Base-by-base conservation (phyloP, 2,888 invertebrate genomes). In the Phasia obesa region DNA sequence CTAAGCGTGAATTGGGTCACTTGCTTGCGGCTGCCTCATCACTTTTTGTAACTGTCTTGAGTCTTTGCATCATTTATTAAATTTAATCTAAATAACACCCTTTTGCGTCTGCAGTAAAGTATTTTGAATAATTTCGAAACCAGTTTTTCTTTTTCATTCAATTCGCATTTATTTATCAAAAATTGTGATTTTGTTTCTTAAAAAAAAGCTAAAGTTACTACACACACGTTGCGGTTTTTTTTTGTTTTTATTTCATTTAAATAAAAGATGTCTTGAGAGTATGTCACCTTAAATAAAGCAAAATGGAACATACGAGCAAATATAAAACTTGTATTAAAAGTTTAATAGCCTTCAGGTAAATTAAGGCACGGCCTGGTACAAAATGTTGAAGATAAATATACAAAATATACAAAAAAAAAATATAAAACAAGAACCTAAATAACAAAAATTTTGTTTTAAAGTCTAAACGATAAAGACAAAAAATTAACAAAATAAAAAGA, bases 321-420 rank as follows among this genome's bases (percentile, higher is more conserved):
- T 27, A 11, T 6, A 11, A 49, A 65, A 47, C 71, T 67, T 73
- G 44, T 53, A 35, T 73, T 35, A 53, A 71, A 53, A 69, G 79
- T 62, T 67, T 59, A 79, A 60, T 64, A 53, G 67, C 67, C 79
- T 74, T 44, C 21, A 73, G 53, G 42, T 73, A 73, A 67, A 60
- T 53, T 67, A 65, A 67, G 79, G 79, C 53, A 79, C 79, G 79
- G 79, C 73, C 73, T 79, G 79, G 65, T 60, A 79, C 65, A 59
- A 65, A 60, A 59, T 65, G 13, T 51, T 62, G 21, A 19, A 38
- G 25, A 23, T 69, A 47, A 53, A 76, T 25, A 23, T n/a, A 59
- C n/a, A n/a, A n/a, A n/a, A n/a, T 38, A 38, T 11, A 2, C 38
- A 11, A 2, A 38, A 9, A 9, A 6, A 60, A 15, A 60, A 47